Evolutionary conservation across 2,113 vertebrate genomes (phyloP).

Genomic region (Chauna torquata): DNA sequence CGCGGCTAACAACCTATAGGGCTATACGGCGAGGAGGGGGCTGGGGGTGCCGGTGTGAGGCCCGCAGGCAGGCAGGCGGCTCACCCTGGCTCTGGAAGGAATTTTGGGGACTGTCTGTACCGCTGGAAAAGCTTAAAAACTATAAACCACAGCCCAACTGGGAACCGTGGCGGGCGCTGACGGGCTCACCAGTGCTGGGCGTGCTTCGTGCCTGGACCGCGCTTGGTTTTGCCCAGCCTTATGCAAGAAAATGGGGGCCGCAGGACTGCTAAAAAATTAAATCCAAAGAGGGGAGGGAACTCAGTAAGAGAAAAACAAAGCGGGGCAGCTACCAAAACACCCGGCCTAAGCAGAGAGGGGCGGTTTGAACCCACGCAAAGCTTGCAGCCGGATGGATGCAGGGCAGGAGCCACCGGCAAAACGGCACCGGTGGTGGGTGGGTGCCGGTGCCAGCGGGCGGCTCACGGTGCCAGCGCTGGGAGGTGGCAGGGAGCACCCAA

Average conservation of each 20-base stretch:
- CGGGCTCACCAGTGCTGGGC: rapidly evolving
- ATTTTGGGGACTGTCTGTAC: background rate
- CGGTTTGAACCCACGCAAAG: background rate
- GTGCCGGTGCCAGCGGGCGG: background rate
- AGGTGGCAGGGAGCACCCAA: background rate
- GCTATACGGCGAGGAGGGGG: rapidly evolving
- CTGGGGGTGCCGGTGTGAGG: background rate
- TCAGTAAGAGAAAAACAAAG: background rate
- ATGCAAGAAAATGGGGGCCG: background rate
- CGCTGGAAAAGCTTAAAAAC: background rate
- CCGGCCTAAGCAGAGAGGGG: background rate
- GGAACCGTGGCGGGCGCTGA: rapidly evolving
- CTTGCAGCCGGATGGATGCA: background rate
- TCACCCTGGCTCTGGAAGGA: background rate
- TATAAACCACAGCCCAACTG: background rate
- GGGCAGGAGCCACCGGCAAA: background rate
- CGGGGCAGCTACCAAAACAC: background rate
- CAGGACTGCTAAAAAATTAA: background rate
- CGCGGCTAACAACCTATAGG: background rate
- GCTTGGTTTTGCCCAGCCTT: background rate
- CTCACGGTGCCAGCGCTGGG: no score
- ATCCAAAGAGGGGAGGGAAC: background rate
- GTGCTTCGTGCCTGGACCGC: background rate
- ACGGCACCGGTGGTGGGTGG: background rate
- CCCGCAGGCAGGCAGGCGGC: background rate